These are phyloP conservation scores for Tiliacea aurago DNA, from an alignment of 2,888 invertebrate genomes.

Conservation along the genomic window DNA sequence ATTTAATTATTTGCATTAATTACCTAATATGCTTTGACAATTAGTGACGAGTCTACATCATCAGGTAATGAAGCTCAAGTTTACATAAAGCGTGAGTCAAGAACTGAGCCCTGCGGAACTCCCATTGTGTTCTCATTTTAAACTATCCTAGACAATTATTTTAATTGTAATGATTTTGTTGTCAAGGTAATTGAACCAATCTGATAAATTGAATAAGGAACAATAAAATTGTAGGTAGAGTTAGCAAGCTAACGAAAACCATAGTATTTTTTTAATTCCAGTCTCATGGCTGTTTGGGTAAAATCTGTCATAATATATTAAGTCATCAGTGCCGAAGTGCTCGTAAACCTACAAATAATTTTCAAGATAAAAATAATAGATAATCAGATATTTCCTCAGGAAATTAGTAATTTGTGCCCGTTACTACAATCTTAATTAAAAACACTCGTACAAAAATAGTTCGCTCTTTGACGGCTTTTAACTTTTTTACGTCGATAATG, in stretches of 20 bases:
- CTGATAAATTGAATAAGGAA: not conserved
- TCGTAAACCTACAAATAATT: constrained; percentile 74
- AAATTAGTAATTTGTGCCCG: constrained; percentile 82
- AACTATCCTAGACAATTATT: not conserved
- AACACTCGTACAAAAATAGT: constrained; percentile 77
- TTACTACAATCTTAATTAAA: constrained; percentile 82
- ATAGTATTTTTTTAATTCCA: constrained; percentile 4
- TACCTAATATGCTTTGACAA: not conserved
- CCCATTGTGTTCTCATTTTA: not conserved
- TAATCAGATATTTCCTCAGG: constrained; percentile 86
- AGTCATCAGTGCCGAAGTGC: constrained; percentile 29
- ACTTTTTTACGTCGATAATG: constrained; percentile 76
- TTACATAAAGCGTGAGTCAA: not conserved
- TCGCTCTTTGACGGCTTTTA: constrained; percentile 70
- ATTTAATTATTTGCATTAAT: not conserved
- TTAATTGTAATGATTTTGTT: not conserved
- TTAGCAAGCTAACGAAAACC: not conserved
- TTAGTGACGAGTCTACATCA: not conserved
- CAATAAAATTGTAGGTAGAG: too few relatives aligned
- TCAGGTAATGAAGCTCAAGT: not conserved
- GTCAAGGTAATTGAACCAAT: not conserved
- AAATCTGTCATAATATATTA: constrained; percentile 56
- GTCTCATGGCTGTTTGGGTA: not conserved
- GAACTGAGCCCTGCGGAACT: not conserved
- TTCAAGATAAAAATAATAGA: constrained; percentile 74